phyloP scores from a whole-genome alignment of 2,797 vertebrate species.

The Muscicapa striata region DNA sequence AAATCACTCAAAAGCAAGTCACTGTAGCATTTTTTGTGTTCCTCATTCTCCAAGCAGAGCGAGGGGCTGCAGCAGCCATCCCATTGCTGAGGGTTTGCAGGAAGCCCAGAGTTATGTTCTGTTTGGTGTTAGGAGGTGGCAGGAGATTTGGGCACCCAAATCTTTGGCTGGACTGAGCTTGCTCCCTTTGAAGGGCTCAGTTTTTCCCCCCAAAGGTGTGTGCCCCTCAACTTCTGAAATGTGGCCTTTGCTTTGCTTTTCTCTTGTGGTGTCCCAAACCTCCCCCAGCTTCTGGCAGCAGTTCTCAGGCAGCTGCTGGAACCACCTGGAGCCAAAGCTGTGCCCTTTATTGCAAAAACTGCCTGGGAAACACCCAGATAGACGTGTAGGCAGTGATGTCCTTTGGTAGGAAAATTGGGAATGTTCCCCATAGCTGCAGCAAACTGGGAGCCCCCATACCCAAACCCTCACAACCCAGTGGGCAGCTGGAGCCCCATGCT shows the following conservation, averaged over 20 bases:
- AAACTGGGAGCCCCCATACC: not conserved
- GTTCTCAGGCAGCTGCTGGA: not conserved
- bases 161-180: not conserved
- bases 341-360: not conserved
- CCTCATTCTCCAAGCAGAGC: not conserved
- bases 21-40: not conserved
- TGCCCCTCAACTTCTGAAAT: not conserved
- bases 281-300: not conserved
- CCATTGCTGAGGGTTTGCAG: not conserved
- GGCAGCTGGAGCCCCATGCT: not conserved
- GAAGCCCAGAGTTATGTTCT: not conserved
- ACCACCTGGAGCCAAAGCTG: not conserved
- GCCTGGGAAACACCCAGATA: not conserved
- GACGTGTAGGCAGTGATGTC: not conserved
- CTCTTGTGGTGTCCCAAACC: not conserved
- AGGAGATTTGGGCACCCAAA: not conserved
- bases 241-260: not conserved
- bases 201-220: not conserved
- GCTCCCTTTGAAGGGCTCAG: not conserved
- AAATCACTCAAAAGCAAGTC: not conserved
- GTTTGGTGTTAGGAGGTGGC: not conserved
- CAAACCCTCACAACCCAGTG: not conserved
- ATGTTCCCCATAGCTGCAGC: fast-evolving
- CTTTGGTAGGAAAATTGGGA: not conserved
- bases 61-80: not conserved